Conservation (phyloP, 2,113 vertebrate genomes). For the Myotis brandtii region DNA sequence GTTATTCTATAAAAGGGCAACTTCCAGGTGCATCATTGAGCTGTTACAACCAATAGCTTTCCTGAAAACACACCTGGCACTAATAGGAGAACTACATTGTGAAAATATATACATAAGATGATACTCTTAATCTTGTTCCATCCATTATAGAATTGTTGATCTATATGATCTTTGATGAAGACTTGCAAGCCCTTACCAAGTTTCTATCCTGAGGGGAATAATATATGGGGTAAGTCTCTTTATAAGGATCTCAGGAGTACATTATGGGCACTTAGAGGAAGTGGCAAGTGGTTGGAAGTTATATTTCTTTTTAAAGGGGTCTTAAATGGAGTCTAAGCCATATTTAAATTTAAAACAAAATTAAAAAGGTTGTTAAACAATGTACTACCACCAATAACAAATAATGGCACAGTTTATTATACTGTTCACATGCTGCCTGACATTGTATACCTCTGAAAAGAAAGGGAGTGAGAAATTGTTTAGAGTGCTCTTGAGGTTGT, state of each 20-base stretch:
- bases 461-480: constrained; percentile 54
- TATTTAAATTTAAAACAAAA: constrained; percentile 50
- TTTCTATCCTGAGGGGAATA: constrained; percentile 12
- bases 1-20: neutral
- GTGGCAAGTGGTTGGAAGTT: constrained; percentile 40
- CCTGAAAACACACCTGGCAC: constrained; percentile 45
- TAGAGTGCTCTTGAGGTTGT: constrained; percentile 45
- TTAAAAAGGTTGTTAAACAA: constrained; percentile 56
- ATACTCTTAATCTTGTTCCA: neutral
- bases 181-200: constrained; percentile 20
- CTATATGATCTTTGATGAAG: neutral
- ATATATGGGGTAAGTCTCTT: neutral
- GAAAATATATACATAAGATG: neutral
- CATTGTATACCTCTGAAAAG: constrained; percentile 41
- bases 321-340: neutral
- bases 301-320: constrained; percentile 33
- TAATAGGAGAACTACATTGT: neutral
- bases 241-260: neutral
- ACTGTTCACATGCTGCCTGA: neutral
- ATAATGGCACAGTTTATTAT: constrained; percentile 52
- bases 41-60: neutral
- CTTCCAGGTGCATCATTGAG: neutral
- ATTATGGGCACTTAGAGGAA: neutral
- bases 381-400: constrained; percentile 69
- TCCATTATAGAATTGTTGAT: neutral